These are phyloP conservation scores for Cheirogaleus medius DNA, from an alignment of 2,113 vertebrate species.

Conservation along the genomic window DNA sequence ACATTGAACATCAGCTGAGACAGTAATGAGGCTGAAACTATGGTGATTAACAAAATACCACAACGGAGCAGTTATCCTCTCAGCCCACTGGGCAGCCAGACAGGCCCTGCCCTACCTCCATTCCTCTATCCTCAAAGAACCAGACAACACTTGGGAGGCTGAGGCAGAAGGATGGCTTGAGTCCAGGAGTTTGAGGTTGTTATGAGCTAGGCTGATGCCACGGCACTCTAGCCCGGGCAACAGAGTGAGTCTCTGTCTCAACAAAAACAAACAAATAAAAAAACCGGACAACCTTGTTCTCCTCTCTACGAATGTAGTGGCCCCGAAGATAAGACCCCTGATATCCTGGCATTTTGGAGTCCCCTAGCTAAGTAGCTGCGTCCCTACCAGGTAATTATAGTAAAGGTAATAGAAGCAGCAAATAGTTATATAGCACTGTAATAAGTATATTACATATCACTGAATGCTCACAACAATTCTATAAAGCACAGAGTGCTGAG, in stretches of 20 bases:
- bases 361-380: background rate
- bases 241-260: too few relatives aligned
- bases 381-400: background rate
- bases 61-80: background rate
- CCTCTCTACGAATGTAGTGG: background rate
- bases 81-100: background rate
- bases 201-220: too few relatives aligned
- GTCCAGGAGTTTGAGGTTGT: too few relatives aligned
- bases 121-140: background rate
- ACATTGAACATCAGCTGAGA: background rate
- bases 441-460: background rate
- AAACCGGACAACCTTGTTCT: background rate
- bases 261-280: too few relatives aligned
- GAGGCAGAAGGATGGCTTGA: too few relatives aligned
- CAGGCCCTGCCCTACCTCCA: background rate
- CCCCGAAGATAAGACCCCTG: background rate
- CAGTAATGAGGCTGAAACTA: background rate
- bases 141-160: background rate
- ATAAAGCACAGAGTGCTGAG: background rate
- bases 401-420: background rate
- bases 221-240: too few relatives aligned
- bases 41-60: background rate
- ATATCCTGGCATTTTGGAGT: background rate
- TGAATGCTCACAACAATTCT: background rate
- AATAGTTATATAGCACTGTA: background rate